phyloP scores from a whole-genome alignment of 2,888 invertebrate species.

The Cyrtodaria siliqua region DNA sequence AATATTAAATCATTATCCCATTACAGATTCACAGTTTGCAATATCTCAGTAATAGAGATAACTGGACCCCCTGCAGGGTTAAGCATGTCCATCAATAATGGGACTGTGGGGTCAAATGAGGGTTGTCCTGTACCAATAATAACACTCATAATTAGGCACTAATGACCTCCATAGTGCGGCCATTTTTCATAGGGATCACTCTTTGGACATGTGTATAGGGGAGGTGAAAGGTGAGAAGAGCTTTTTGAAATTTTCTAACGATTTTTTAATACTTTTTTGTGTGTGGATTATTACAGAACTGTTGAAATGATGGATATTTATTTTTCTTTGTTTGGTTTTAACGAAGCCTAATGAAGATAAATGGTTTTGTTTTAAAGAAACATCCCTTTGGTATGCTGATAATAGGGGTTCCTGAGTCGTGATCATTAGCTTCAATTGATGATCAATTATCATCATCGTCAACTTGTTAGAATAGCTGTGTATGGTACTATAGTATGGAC shows the following conservation, averaged over 20 bases:
- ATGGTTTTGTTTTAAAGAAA: slow-evolving; percentile 17
- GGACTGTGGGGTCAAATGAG: slow-evolving; percentile 22
- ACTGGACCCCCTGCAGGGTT: slow-evolving; percentile 15
- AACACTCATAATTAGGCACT: slow-evolving; percentile 26
- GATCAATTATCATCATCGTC: too few relatives aligned
- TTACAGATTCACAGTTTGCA: too few relatives aligned
- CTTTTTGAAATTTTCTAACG: too few relatives aligned
- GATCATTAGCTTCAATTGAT: too few relatives aligned
- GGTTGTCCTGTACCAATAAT: slow-evolving; percentile 12
- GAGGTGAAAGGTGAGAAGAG: too few relatives aligned
- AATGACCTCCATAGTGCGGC: slow-evolving; percentile 14
- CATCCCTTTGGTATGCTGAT: slow-evolving; percentile 21
- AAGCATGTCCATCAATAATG: slow-evolving; percentile 22
- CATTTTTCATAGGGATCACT: slow-evolving; percentile 22
- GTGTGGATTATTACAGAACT: not conserved
- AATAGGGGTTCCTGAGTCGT: too few relatives aligned
- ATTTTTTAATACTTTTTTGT: too few relatives aligned
- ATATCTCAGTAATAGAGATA: too few relatives aligned
- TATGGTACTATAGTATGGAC: too few relatives aligned
- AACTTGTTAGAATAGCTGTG: too few relatives aligned
- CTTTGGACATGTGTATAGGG: slow-evolving; percentile 13
- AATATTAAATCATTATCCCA: too few relatives aligned
- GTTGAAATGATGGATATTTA: not conserved
- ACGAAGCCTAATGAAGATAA: slow-evolving; percentile 34
- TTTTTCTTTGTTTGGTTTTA: slow-evolving; percentile 44